These are phyloP conservation scores for Drosophila pectinifera DNA, from an alignment of 1,140 invertebrate genomes.

Conservation along the genomic window DNA sequence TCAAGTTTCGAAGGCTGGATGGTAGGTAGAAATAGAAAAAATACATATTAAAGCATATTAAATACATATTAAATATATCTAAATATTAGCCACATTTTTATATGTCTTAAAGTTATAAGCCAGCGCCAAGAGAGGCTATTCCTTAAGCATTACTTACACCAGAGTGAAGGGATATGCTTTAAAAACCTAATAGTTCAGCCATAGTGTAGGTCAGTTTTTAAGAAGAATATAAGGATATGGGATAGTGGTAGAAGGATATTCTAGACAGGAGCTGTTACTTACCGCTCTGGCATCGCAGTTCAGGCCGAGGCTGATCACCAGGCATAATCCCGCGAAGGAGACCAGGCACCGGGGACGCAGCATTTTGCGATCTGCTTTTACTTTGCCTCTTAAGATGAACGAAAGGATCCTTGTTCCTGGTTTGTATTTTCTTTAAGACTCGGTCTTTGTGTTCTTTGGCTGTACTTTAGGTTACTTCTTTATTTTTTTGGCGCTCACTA, in stretches of 20 bases:
- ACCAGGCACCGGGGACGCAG: conserved; percentile 55
- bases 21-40: too few species aligned
- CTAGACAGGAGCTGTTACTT: too few species aligned
- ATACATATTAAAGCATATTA: too few species aligned
- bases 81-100: background rate
- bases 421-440: background rate
- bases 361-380: conserved; percentile 6
- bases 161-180: too few species aligned
- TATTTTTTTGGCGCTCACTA: conserved; percentile 26
- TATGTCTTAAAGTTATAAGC: background rate
- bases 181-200: too few species aligned
- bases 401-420: background rate
- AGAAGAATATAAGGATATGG: too few species aligned
- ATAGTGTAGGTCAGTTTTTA: too few species aligned
- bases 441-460: background rate
- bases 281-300: conserved; percentile 82
- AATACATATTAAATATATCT: background rate
- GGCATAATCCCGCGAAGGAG: conserved; percentile 67
- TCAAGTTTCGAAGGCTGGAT: background rate
- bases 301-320: conserved; percentile 55
- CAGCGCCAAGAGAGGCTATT: too few species aligned
- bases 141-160: too few species aligned
- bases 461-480: background rate
- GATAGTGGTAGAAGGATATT: too few species aligned
- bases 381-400: background rate